Evolutionary conservation across 2,113 vertebrate genomes (phyloP), one percentile per base, ranked within the genome.

Genomic region (rat (Rattus norvegicus)): DNA sequence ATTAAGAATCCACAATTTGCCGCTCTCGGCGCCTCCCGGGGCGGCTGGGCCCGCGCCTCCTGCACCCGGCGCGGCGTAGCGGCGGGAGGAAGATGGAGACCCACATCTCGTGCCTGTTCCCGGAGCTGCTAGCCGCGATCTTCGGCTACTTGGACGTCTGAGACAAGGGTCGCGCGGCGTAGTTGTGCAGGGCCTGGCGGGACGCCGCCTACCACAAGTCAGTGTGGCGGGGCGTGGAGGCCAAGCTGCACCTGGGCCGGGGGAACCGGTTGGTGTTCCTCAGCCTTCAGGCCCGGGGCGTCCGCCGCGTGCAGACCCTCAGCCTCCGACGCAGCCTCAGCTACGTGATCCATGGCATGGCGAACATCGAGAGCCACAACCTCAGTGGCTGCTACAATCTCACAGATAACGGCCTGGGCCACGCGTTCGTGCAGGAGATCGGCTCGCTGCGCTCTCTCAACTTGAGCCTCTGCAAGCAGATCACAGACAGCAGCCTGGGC

Each of bases 191-290:
- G 97, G 99, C 99, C 98, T 99, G 99, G 99, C 99, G 99, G 95
- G 99, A 99, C 99, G 99, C 99, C 97, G 99, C 99, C 98, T 99
- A 99, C 98, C 99, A 99, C 99, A 99, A 99, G 98, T 99, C 99
- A 2, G 99, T 99, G 96, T 99, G 99, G 99, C 99, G 99, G 98
- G 99, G 99, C 98, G 99, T 99, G 95, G 99, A 99, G 99, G 99
- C 99, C 98, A 99, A 99, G 99, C 99, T 99, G 98, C 99, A 99
- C 99, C 99, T 99, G 98, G 99, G 99, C 97, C 98, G 99, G 97
- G 99, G 99, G 96, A 99, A 99, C 99, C 99, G 99, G 96, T 99
- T 99, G 93, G 99, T 99, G 97, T 99, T 99, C 99, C 99, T 99
- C 98, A 99, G 99, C 97, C 99, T 99, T 97, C 99, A 99, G 98